Evolutionary conservation across 2,797 vertebrate genomes (phyloP), one percentile per base, ranked within the genome.

Genomic region (Toxotes lorentzi): DNA sequence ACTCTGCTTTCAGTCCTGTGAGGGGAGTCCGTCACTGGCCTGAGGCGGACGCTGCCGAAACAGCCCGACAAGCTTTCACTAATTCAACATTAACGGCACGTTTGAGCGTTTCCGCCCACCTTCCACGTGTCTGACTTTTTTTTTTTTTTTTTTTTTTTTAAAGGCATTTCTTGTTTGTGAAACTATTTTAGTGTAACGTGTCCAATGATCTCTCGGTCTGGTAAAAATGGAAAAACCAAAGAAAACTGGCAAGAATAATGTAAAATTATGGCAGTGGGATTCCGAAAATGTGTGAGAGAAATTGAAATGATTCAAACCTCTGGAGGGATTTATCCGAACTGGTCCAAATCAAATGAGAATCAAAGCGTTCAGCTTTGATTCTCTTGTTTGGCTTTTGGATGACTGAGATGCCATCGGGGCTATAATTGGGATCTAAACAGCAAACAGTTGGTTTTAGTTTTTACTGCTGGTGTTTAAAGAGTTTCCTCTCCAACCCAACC

Each of bases 391-490:
- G 24, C 38, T 21, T 54, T 17, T 7, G 40, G 7, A 34, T 72
- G 67, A 47, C 34, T 60, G 73, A 62, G 67, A 83, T 57, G 74
- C 84, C 75, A 72, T 65, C 27, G 14, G 4, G 13, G 23, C 64
- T 70, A 19, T 45, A 78, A 85, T 60, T 75, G 53, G 47, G 79
- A 79, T 82, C 68, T 60, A 72, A 85, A 81, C 74, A 57, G 69
- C 79, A 74, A 85, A 86, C 88, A 78, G 51, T 86, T 87, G 79
- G 57, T 87, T 87, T 86, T 62, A 62, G 41, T 56, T 77, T 81
- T 84, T 82, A 79, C 82, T 82, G 81, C 75, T 14, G 0, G 65
- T 68, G 50, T 85, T 86, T 85, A 78, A 89, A 69, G 67, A 86
- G 61, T 78, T 78, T 83, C 63, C 73, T 70, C 73, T 65, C 56